Conservation (phyloP, 1,140 invertebrate genomes). For the Paramacrobiotus metropolitanus region DNA sequence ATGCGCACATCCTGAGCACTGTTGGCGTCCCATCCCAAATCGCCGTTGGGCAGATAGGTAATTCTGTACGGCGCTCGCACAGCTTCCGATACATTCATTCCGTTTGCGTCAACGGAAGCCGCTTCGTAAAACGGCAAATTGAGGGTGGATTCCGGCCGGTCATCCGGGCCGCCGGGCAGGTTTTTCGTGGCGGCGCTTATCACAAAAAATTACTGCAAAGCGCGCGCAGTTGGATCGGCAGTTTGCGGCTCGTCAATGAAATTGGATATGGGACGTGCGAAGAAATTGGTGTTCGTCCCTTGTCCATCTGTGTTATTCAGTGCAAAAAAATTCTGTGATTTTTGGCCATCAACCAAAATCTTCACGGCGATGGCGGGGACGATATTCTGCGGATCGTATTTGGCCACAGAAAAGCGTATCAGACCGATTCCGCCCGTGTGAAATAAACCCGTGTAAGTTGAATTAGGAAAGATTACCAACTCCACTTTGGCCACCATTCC, state of each 20-base stretch:
- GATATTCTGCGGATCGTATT: neutral
- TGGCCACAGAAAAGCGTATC: neutral
- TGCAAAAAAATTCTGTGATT: neutral
- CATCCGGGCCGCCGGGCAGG: neutral
- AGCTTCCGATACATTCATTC: neutral
- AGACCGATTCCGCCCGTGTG: neutral
- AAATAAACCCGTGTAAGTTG: neutral
- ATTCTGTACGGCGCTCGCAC: neutral
- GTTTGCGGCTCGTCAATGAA: neutral
- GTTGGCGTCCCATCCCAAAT: neutral
- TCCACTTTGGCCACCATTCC: neutral
- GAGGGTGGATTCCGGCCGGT: neutral
- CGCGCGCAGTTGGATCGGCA: neutral
- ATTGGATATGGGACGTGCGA: neutral
- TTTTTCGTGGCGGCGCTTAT: too few species aligned
- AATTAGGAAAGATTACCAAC: neutral
- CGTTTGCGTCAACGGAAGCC: neutral
- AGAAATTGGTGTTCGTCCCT: neutral
- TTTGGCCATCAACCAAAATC: neutral
- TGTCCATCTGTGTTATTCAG: neutral
- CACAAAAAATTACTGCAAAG: neutral
- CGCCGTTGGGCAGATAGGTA: neutral
- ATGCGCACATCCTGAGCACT: neutral
- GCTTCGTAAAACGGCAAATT: neutral
- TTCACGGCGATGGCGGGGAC: neutral